A percentile compares a stretch with the other conserved stretches of the same genome.
These are phyloP conservation scores for Salticus scenicus DNA, from an alignment of 2,888 invertebrate genomes.

Conservation along the genomic window DNA sequence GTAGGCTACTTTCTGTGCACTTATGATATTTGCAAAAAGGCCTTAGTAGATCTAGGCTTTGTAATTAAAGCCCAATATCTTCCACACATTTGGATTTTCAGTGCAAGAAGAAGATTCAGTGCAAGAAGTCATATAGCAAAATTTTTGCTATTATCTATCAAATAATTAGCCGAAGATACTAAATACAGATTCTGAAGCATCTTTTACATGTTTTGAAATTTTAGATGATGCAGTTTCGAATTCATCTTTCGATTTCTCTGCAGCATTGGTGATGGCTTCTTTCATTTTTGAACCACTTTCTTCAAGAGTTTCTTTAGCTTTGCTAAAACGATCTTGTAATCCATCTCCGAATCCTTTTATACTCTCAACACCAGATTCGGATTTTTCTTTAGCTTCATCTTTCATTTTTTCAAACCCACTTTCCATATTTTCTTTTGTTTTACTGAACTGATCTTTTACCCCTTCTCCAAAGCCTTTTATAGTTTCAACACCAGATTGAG, in stretches of 20 bases:
- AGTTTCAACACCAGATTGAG: slow-evolving; percentile 15
- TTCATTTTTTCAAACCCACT: slow-evolving; percentile 22
- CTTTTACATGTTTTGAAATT: slow-evolving; percentile 31
- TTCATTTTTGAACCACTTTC: slow-evolving; percentile 49
- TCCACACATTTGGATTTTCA: no score
- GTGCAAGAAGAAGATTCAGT: no score
- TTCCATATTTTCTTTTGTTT: slow-evolving; percentile 27
- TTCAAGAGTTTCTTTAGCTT: slow-evolving; percentile 31
- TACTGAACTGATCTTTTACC: slow-evolving; percentile 36
- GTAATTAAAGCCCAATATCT: no score
- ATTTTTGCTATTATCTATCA: no score
- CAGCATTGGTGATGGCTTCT: slow-evolving; percentile 29
- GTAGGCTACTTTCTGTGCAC: no score
- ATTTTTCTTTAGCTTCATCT: slow-evolving; percentile 29
- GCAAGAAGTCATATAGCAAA: no score
- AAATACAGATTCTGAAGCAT: slow-evolving; percentile 24
- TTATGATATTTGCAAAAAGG: no score
- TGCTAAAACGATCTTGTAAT: slow-evolving; percentile 24
- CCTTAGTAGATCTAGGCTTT: no score
- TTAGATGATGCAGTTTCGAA: slow-evolving; percentile 54
- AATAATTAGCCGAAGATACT: slow-evolving; percentile 29
- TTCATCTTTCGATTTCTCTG: slow-evolving; percentile 39
- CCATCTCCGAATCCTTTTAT: slow-evolving; percentile 32
- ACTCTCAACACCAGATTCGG: slow-evolving; percentile 17
- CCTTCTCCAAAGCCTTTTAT: slow-evolving; percentile 31